Conservation (phyloP, 2,888 invertebrate species). For the Cancer borealis region DNA sequence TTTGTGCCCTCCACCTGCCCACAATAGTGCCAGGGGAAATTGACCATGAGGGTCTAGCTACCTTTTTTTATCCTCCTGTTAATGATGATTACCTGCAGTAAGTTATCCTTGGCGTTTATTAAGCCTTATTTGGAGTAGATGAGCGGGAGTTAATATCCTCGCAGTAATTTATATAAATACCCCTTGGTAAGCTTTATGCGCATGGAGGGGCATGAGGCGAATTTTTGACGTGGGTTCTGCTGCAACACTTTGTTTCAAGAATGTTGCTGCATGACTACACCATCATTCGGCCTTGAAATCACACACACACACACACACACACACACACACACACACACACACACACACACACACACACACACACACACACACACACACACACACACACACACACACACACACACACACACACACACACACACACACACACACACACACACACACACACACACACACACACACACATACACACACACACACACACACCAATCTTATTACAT, state of each 20-base stretch:
- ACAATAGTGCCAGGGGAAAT: conserved; percentile 11
- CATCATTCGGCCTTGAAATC: neutral
- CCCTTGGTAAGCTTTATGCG: conserved; percentile 5
- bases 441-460: too few relatives aligned
- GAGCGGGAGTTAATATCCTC: conserved; percentile 35
- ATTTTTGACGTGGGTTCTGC: neutral
- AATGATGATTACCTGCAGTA: conserved; percentile 36
- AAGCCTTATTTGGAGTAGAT: conserved; percentile 26
- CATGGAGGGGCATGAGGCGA: neutral
- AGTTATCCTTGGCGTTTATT: conserved; percentile 40
- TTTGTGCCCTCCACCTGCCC: neutral
- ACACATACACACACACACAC: neutral
- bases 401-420: neutral
- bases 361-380: conserved; percentile 2
- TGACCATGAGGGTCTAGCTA: conserved; percentile 18
- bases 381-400: too few relatives aligned
- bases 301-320: neutral
- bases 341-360: conserved; percentile 23
- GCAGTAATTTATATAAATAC: conserved; percentile 30
- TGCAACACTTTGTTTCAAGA: neutral
- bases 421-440: conserved; percentile 11
- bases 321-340: conserved; percentile 32
- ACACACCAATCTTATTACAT: neutral
- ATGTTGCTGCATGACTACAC: conserved; percentile 2
- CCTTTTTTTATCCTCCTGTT: conserved; percentile 1